Base-by-base conservation (phyloP, 1,140 invertebrate genomes). In the Drosophila kikkawai region DNA sequence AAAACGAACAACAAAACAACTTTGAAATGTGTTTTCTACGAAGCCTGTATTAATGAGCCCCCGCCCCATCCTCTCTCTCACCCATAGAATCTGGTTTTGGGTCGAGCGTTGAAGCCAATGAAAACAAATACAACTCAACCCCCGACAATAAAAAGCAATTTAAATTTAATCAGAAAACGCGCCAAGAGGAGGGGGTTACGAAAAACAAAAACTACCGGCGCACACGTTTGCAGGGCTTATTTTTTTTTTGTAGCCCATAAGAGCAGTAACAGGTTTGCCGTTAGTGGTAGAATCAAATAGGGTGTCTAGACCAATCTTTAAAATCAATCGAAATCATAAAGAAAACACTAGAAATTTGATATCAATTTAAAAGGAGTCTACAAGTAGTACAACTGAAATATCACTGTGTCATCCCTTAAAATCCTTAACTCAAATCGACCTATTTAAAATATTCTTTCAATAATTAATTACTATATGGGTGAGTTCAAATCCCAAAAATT, bases 141-240 rank as follows among this genome's bases (percentile, higher is more conserved):
- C 45, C n/a, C 29, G 53, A 67, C 48, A 77, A 77, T 68, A 77
- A 77, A 77, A 77, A 68, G 19, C 56, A 60, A 78, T 69, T 78
- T 78, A 69, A 78, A 78, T 77, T 77, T 77, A 69, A 78, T 78
- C 75, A 61, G 48, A 61, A 69, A 77, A 56, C 51, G 39, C 42
- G 53, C 42, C n/a, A 34, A 29, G 29, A 41, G 22, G 17, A 26
- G 56, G 34, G 22, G 68, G 19, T 17, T 59, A 8, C 39, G 17
- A 59, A 60, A 71, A 60, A 71, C 42, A 60, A 59, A 59, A 60
- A 60, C 70, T 50, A 73, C 67, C 67, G 67, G 53, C 51, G 50
- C 37, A 71, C 68, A 69, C 42, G 68, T 56, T 55, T 50, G 37
- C 19, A 70, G 37, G 47, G 36, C 0, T 26, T n/a, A n/a, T n/a